These are phyloP conservation scores for Melipona bicolor DNA, from an alignment of 2,888 invertebrate species.

Conservation along the genomic window DNA sequence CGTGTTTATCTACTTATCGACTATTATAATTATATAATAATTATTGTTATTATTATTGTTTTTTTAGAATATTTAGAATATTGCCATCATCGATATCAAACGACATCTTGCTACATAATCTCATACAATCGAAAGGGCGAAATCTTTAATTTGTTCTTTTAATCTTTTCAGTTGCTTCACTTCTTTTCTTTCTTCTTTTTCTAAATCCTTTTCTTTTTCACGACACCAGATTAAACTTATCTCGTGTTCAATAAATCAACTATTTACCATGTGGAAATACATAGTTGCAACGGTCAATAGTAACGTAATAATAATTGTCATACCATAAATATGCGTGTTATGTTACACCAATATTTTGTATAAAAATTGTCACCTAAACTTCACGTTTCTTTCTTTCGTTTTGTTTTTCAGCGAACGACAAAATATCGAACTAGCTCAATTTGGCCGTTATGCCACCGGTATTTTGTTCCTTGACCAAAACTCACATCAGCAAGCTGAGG, in stretches of 20 bases:
- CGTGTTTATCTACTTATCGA: constrained; percentile 38
- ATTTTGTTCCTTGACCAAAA: constrained; percentile 96
- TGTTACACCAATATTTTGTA: neutral
- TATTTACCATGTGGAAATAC: no score
- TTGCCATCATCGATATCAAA: neutral
- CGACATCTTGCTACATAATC: neutral
- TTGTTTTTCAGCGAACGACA: constrained; percentile 89
- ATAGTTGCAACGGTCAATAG: no score
- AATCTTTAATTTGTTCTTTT: no score
- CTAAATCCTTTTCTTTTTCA: no score
- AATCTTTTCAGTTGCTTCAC: no score
- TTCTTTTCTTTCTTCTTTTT: no score
- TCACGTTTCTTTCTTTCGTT: no score
- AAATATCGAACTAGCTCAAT: constrained; percentile 92
- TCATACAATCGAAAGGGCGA: no score
- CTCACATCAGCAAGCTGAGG: constrained; percentile 92
- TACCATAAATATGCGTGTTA: neutral
- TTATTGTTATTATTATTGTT: neutral
- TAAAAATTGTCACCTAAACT: neutral
- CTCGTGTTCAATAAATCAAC: no score
- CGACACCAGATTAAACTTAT: no score
- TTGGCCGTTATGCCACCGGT: constrained; percentile 97
- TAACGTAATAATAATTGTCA: no score
- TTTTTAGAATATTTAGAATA: no score
- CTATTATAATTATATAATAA: neutral